Conservation (phyloP, 2,797 vertebrate genomes). For the Apogon hyalosoma region DNA sequence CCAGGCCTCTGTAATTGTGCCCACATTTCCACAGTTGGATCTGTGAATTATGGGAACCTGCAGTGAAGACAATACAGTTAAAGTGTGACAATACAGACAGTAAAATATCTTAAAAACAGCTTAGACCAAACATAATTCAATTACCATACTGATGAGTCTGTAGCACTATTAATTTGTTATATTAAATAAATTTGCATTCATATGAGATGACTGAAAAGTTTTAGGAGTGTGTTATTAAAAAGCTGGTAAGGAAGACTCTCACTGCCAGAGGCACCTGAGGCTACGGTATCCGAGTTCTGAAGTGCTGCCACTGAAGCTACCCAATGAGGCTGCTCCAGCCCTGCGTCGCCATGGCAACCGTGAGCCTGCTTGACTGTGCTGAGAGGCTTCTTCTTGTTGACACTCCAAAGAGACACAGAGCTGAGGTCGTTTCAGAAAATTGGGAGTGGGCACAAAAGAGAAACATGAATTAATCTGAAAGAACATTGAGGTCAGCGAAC, state of each 20-base stretch:
- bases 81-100: background rate
- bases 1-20: conserved; percentile 87
- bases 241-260: conserved; percentile 59
- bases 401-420: conserved; percentile 92
- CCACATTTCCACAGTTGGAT: conserved; percentile 93
- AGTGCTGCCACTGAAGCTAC: conserved; percentile 90
- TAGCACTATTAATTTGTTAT: background rate
- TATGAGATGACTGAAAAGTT: background rate
- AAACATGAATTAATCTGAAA: conserved; percentile 22
- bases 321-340: conserved; percentile 92
- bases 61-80: conserved; percentile 6
- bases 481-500: background rate
- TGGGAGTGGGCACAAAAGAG: conserved; percentile 27
- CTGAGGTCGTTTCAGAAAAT: conserved; percentile 82
- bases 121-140: background rate
- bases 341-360: conserved; percentile 81
- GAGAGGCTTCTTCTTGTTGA: conserved; percentile 94
- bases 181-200: background rate
- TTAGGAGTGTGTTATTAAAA: conserved; percentile 14
- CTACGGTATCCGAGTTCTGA: conserved; percentile 92
- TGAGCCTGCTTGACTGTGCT: conserved; percentile 88
- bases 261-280: conserved; percentile 89
- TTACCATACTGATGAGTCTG: background rate
- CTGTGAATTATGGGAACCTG: conserved; percentile 90
- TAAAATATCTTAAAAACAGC: background rate